Base-by-base conservation (phyloP, 1,140 invertebrate genomes). In the Odontomachus brunneus region DNA sequence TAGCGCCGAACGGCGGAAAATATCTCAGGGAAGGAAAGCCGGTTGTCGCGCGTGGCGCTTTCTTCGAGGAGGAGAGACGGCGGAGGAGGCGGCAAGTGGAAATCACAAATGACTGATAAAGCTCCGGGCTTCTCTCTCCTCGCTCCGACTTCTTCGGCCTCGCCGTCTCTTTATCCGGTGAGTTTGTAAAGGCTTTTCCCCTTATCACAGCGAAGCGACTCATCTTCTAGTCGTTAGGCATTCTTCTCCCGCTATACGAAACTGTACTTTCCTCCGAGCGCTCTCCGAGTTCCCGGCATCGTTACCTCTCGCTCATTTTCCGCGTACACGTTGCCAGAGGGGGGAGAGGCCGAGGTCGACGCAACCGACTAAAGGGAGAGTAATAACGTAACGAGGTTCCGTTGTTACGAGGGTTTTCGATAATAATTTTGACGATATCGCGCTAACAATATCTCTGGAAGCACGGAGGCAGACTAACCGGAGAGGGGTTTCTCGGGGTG, bases 51-150 rank as follows among this genome's bases (percentile, higher is more conserved):
- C 29, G n/a, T n/a, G 29, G 5, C 29, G 7, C 5, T 72, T 67
- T 59, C 17, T 26, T 53, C 51, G 55, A 0, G 19, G 15, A 38
- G 24, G 24, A 53, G 15, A 44, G 29, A 5, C 2, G 29, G 38
- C 38, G 38, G 38, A 0, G 38, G 38, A 0, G 38, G 19, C 33
- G 71, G 33, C 55, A 48, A 89, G 67, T 71, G 82, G 71, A 82
- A 89, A 89, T 89, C 87, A 84, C 84, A 83, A 91, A 90, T 89
- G 88, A 82, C 88, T 90, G 89, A 89, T 91, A 90, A 90, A 89
- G 62, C 76, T 76, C 66, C 48, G 71, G 49, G 66, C 71, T 57
- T 87, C 80, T 67, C 80, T 67, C 69, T 67, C 87, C 55, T 73
- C 62, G 67, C 69, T n/a, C n/a, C 80, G 73, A 26, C 29, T 75